Percentiles rank a stretch among this genome's conserved stretches.
Conservation (phyloP, 2,113 vertebrate species). For the Mesembrinibis cayennensis region DNA sequence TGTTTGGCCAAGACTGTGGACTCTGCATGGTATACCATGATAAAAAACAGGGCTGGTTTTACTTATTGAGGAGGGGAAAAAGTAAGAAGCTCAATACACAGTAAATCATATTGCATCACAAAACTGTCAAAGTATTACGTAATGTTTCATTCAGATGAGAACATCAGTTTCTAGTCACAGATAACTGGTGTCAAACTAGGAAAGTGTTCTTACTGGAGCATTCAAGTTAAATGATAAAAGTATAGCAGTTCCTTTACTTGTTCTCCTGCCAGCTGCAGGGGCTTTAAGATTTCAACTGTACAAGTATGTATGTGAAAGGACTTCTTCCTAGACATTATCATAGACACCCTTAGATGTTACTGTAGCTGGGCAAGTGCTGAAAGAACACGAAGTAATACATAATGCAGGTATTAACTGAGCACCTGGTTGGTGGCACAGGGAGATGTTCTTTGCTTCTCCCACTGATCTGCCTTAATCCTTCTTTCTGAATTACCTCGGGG, state of each 20-base stretch:
- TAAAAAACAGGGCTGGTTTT: background rate
- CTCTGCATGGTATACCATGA: background rate
- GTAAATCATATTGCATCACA: background rate
- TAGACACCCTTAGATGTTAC: background rate
- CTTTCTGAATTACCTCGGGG: background rate
- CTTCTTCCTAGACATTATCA: background rate
- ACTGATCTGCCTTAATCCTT: background rate
- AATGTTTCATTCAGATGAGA: background rate
- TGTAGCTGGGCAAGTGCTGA: background rate
- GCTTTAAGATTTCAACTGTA: background rate
- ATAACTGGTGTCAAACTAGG: background rate
- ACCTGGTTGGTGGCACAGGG: background rate
- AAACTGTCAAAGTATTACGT: background rate
- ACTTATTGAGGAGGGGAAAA: accelerated
- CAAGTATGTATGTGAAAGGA: background rate
- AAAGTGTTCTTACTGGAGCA: background rate
- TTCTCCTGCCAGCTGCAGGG: background rate
- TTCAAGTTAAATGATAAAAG: background rate
- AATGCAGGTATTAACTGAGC: background rate
- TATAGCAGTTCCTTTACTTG: background rate
- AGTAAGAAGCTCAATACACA: background rate
- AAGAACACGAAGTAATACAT: background rate
- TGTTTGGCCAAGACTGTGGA: background rate
- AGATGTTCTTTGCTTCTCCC: background rate
- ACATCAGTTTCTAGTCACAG: background rate